Conservation (phyloP, 2,797 vertebrate species). For the Caiman crocodilus region DNA sequence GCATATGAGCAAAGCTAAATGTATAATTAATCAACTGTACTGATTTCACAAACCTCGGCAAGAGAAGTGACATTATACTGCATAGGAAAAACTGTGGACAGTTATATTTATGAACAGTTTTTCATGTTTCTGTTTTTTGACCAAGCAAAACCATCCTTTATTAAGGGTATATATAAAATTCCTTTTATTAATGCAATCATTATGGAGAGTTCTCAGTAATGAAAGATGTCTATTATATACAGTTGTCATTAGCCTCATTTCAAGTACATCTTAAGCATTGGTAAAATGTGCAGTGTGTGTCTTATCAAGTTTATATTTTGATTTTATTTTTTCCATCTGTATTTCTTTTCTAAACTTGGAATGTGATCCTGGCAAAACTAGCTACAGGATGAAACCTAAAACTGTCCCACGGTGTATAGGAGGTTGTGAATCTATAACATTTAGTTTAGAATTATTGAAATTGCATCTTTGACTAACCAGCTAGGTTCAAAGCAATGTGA, state of each 20-base stretch:
- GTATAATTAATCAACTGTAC: neutral
- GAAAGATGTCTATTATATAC: neutral
- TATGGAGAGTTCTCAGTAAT: constrained; percentile 7
- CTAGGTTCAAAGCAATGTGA: neutral
- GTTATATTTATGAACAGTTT: neutral
- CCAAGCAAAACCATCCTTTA: neutral
- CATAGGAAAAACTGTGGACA: no score
- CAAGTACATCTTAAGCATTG: neutral
- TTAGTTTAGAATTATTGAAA: neutral
- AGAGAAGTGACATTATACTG: neutral
- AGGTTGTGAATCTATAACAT: neutral
- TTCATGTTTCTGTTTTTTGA: neutral
- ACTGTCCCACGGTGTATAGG: neutral
- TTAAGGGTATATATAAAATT: neutral
- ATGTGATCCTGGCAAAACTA: neutral
- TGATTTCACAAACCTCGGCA: neutral
- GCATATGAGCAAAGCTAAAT: neutral
- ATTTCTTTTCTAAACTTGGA: neutral
- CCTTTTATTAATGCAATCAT: constrained; percentile 4
- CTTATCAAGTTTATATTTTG: neutral
- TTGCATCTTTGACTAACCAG: neutral
- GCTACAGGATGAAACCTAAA: neutral
- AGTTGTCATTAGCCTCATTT: neutral
- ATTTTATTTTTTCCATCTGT: neutral
- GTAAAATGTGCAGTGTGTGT: neutral